Percentiles rank a stretch among this genome's conserved stretches.
Conservation (phyloP, 2,888 invertebrate genomes). For the Megastigmus dorsalis region DNA sequence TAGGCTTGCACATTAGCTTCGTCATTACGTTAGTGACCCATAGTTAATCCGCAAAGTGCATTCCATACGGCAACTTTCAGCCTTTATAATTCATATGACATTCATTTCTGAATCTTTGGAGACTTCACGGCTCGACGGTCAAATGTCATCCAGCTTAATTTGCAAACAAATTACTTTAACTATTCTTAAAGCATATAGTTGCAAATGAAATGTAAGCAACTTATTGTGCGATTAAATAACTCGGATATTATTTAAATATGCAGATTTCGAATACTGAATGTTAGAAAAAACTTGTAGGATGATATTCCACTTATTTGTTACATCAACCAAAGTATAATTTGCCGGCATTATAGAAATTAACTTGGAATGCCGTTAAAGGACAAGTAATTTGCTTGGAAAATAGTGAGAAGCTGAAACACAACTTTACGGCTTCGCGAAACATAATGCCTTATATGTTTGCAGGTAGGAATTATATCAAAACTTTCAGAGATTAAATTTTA, state of each 20-base stretch:
- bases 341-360: constrained; percentile 13
- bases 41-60: constrained; percentile 25
- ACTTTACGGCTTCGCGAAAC: constrained; percentile 45
- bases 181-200: too few species aligned
- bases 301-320: too few species aligned
- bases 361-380: constrained; percentile 34
- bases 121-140: too few species aligned
- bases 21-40: neutral
- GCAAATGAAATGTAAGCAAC: too few species aligned
- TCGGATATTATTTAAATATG: too few species aligned
- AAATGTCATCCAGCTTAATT: too few species aligned
- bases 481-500: constrained; percentile 51
- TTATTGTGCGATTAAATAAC: too few species aligned
- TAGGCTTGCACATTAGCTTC: too few species aligned
- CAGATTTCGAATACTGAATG: too few species aligned
- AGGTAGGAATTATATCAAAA: constrained; percentile 50
- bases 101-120: neutral
- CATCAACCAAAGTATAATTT: neutral
- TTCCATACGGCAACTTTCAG: neutral
- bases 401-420: constrained; percentile 37
- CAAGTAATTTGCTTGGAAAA: constrained; percentile 46
- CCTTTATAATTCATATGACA: constrained; percentile 21
- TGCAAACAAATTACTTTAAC: too few species aligned
- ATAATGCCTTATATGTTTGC: constrained; percentile 45
- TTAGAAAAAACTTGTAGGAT: too few species aligned